Base-by-base conservation (phyloP, 2,797 vertebrate species). In the Premnoplex brunnescens region DNA sequence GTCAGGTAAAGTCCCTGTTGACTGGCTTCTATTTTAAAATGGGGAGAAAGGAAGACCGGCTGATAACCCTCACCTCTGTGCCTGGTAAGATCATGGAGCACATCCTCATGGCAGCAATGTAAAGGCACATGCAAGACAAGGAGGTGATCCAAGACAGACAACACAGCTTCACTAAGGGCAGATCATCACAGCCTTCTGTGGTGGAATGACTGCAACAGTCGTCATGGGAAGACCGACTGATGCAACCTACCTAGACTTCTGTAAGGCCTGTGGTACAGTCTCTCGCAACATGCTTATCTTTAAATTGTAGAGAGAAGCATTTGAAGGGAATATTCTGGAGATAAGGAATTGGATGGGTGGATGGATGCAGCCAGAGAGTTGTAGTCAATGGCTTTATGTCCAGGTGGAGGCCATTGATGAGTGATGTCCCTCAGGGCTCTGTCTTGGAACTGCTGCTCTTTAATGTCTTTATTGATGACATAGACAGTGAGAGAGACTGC, bases 141-240 rank as follows among this genome's bases (percentile, higher is more conserved):
- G 73, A 60, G 22, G 17, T 39, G 22, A 60, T 49, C 17, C 36
- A 60, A 75, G 13, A 49, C 56, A 60, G 44, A 15, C 30, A 64
- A 44, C 30, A n/a, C 2, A 10, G 39, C 22, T n/a, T 60, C 44
- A 21, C 28, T n/a, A 49, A 49, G 28, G 28, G 73, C 22, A 75
- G 21, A 39, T 60, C 28, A 39, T 60, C 36, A 36, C 44, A 36
- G 19, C 36, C 17, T 67, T 66, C n/a, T 75, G 6, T 60, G 73
- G 23, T 5, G 37, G 18, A 62, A 51, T 62, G 44, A 39, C 44
- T 27, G 23, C 14, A 51, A 51, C 7, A 39, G 72, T 12, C 4
- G 6, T 26, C 34, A n/a, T 60, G 36, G 28, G 34, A 75, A 60
- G 17, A 20, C 56, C 0, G 0, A 75, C 13, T 4, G 6, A 7